Evolutionary conservation across 2,113 vertebrate genomes (phyloP).

Genomic region (Otis tarda): DNA sequence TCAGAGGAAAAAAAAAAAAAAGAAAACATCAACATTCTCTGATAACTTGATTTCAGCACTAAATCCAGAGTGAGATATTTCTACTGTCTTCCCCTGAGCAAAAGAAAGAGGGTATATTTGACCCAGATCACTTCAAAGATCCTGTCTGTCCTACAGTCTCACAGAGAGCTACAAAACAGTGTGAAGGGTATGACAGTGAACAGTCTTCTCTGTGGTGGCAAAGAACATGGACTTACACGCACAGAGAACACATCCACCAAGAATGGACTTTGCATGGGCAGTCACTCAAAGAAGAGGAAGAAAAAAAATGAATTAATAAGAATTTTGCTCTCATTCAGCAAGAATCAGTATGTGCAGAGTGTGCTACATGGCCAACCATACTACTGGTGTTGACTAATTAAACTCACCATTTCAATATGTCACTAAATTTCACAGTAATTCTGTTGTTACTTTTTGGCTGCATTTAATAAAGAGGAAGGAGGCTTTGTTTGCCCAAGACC

Average conservation of each 20-base stretch:
- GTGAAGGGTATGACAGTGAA: not conserved
- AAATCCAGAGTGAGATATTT: not conserved
- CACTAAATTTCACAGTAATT: not conserved
- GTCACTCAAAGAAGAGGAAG: not conserved
- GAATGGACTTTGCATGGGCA: not conserved
- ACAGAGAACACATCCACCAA: not conserved
- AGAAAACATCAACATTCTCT: not conserved
- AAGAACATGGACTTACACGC: not conserved
- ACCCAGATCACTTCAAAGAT: not conserved
- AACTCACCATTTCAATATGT: not conserved
- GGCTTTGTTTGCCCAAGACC: not conserved
- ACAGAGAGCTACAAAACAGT: not conserved
- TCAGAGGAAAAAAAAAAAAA: not conserved
- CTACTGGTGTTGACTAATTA: not conserved
- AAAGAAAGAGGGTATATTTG: not conserved
- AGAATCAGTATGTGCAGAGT: not conserved
- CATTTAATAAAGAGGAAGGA: not conserved
- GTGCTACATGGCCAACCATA: not conserved
- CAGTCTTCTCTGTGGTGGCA: not conserved
- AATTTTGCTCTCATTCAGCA: not conserved
- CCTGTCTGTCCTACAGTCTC: not conserved
- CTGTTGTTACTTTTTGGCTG: not conserved
- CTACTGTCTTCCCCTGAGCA: not conserved
- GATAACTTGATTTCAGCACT: not conserved
- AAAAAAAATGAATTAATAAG: not conserved